Conservation (phyloP, 2,797 vertebrate species). For the Steatocranus sp. region DNA sequence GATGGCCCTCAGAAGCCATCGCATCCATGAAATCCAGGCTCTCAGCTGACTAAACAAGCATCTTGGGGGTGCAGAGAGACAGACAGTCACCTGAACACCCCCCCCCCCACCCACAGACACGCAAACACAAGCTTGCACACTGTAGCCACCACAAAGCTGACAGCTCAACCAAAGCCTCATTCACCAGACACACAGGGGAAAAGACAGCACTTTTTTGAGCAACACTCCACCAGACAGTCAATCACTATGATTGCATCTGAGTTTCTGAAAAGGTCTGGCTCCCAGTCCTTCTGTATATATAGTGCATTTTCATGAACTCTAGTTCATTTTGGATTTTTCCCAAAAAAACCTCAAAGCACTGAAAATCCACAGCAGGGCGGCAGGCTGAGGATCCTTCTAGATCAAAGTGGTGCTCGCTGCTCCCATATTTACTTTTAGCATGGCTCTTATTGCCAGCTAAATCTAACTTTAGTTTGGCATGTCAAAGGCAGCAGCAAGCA, state of each 20-base stretch:
- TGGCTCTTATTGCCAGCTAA: constrained; percentile 26
- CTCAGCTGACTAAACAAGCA: constrained; percentile 63
- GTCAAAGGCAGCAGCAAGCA: constrained; percentile 44
- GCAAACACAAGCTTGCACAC: background rate
- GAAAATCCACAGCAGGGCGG: constrained; percentile 2
- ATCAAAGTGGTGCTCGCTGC: constrained; percentile 31
- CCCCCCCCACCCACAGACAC: background rate
- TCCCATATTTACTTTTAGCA: constrained; percentile 51
- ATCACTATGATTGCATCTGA: constrained; percentile 18
- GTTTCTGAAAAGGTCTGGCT: constrained; percentile 25
- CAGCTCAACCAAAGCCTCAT: constrained; percentile 5
- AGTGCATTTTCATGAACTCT: background rate
- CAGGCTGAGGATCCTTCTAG: constrained; percentile 20
- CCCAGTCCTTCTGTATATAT: constrained; percentile 2
- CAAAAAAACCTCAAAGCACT: background rate
- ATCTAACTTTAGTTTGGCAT: constrained; percentile 59
- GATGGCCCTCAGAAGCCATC: constrained; percentile 45
- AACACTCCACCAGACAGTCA: background rate
- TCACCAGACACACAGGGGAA: background rate
- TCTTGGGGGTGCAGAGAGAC: constrained; percentile 23
- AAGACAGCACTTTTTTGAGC: background rate
- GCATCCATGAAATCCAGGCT: constrained; percentile 42
- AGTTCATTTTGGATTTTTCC: constrained; percentile 5
- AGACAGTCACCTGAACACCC: constrained; percentile 34
- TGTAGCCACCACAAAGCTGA: background rate